Percentiles rank a stretch among this genome's conserved stretches.
Evolutionary conservation across 2,888 invertebrate species (phyloP).

Genomic region (Mesorhabditis spiculigera): DNA sequence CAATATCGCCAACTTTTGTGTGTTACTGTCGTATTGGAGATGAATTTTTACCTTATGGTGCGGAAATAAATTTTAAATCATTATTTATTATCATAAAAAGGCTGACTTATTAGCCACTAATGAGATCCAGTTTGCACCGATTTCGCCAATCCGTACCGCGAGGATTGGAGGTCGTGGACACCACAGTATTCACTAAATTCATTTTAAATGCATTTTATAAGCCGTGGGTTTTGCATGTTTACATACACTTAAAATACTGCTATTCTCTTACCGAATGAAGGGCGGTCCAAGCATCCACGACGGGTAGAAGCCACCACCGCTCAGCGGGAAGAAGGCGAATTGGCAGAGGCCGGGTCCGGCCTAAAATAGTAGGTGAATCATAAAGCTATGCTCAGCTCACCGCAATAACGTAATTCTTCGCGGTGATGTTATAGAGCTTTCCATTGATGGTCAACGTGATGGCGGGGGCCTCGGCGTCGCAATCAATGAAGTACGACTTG

Average conservation of each 20-base stretch:
- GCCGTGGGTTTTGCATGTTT: not conserved
- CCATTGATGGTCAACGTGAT: conserved; percentile 44
- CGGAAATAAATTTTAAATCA: too few relatives aligned
- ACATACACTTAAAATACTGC: not conserved
- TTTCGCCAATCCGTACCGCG: conserved; percentile 20
- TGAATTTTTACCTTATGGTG: not conserved
- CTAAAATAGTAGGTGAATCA: too few relatives aligned
- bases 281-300: conserved; percentile 42
- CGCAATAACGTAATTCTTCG: conserved; percentile 33
- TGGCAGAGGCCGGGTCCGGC: conserved; percentile 38
- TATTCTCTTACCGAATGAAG: conserved; percentile 21
- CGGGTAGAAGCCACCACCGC: conserved; percentile 37
- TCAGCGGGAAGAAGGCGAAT: conserved; percentile 37
- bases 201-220: not conserved
- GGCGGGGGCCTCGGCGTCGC: conserved; percentile 34
- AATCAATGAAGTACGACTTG: conserved; percentile 40
- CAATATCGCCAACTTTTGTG: not conserved
- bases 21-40: not conserved
- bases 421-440: conserved; percentile 30
- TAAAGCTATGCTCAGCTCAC: conserved; percentile 13
- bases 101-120: conserved; percentile 5
- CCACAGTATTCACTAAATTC: conserved; percentile 29
- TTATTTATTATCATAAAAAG: too few relatives aligned
- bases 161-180: conserved; percentile 24
- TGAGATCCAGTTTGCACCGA: conserved; percentile 11